Base-by-base conservation (phyloP, 2,797 vertebrate species). In the Micrastur ruficollis region DNA sequence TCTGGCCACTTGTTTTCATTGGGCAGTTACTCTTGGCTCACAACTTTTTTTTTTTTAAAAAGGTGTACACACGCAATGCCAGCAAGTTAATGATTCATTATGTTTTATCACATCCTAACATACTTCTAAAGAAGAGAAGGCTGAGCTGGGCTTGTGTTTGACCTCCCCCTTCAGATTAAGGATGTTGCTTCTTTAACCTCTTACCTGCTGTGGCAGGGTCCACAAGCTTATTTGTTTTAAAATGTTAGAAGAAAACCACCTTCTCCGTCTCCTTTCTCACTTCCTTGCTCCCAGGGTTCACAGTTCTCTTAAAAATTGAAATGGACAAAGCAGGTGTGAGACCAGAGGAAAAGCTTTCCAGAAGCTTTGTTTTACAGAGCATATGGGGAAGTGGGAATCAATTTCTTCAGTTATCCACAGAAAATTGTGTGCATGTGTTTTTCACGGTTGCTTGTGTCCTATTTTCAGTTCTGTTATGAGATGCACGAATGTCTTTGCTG, bases 11-110 rank as follows among this genome's bases (percentile, higher is more conserved):
- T 93, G 81, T 92, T 96, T 95, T 94, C 73, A 19, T 76, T 95
- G 79, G 72, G 36, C 65, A 71, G 83, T 84, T 96, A 86, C 70
- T 92, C 70, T 67, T 73, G 62, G 85, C 81, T 96, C 86, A 66
- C 46, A 86, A 36, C 53, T 61, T 66, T 27, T 56, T 18, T 59
- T 8, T 11, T 26, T 25, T 59, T 27, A 46, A 31, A 34, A 91
- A 88, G 65, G 59, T 90, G 66, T 91, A 92, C 96, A 84, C 71
- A 50, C 59, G 52, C 40, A 59, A 10, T 46, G 20, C 55, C 82
- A 80, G 62, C 21, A 81, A 93, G 95, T 97, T 97, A 96, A 97
- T 97, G 86, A 94, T 96, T 97, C 67, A 89, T 89, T 63, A 19
- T 17, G 13, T 92, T 95, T 97, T 96, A 96, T 96, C 95, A 87